Percentiles rank a stretch among this genome's conserved stretches.
Conservation (phyloP, 2,888 invertebrate genomes). For the Chouioia cunea region DNA sequence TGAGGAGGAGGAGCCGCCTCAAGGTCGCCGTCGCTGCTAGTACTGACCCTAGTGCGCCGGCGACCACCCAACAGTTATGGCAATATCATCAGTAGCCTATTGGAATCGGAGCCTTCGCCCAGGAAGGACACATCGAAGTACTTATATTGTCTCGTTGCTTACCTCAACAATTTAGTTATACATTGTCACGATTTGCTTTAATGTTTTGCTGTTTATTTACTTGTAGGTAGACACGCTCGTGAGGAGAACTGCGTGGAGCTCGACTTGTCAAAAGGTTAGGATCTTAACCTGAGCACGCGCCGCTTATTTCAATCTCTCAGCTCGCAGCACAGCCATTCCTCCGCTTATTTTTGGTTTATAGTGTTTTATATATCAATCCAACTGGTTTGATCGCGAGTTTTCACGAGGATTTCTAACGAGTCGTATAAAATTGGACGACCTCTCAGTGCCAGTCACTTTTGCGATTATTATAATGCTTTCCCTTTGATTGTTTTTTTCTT, state of each 20-base stretch:
- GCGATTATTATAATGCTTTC: no score
- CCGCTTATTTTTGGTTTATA: no score
- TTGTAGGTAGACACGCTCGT: conserved; percentile 65
- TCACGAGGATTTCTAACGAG: no score
- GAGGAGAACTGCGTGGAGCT: conserved; percentile 75
- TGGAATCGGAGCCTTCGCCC: conserved; percentile 69
- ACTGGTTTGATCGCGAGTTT: no score
- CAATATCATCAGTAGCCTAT: conserved; percentile 72
- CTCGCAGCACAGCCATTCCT: no score
- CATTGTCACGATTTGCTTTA: background rate
- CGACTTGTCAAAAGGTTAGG: conserved; percentile 71
- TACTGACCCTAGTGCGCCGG: conserved; percentile 13
- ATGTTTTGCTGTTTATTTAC: conserved; percentile 44
- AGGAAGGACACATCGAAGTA: conserved; percentile 69
- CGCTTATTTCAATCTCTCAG: no score
- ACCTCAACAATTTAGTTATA: background rate
- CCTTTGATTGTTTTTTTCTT: no score
- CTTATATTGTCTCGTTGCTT: conserved; percentile 52
- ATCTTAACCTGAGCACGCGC: conserved; percentile 57
- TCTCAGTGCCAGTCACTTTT: no score
- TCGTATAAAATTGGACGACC: no score
- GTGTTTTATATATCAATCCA: no score
- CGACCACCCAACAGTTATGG: conserved; percentile 60
- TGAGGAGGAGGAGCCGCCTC: background rate
- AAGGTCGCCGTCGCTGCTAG: conserved; percentile 12